These are phyloP conservation scores for Anser cygnoides DNA, from an alignment of 2,113 vertebrate species.

Conservation along the genomic window DNA sequence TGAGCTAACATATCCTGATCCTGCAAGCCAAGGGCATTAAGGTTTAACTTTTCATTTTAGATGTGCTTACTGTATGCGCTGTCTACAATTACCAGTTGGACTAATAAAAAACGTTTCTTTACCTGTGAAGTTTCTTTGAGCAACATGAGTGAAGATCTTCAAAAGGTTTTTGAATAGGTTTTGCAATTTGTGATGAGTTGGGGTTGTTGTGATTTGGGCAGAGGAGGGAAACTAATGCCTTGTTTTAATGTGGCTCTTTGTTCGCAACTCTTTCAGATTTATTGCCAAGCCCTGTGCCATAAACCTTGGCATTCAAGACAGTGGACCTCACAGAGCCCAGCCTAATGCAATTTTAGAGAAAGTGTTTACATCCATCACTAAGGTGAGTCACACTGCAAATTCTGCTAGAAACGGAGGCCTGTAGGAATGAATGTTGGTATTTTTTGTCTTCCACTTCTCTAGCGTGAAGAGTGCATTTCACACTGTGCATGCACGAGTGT, in stretches of 20 bases:
- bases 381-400: conserved; percentile 77
- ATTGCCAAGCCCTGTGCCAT: conserved; percentile 89
- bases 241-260: not conserved
- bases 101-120: not conserved
- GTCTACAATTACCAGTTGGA: not conserved
- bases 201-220: not conserved
- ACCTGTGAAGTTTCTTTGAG: not conserved
- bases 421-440: fast-evolving
- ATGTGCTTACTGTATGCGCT: too few species aligned
- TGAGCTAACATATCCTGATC: not conserved
- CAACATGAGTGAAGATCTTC: not conserved
- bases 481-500: not conserved
- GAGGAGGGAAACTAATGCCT: not conserved
- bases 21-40: not conserved
- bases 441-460: not conserved
- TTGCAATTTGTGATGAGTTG: not conserved
- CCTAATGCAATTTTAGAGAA: conserved; percentile 94
- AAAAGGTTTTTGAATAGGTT: not conserved
- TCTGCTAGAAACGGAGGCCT: not conserved
- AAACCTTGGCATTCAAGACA: conserved; percentile 84
- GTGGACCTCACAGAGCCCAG: conserved; percentile 80
- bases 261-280: conserved; percentile 78
- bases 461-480: not conserved
- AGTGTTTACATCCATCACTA: conserved; percentile 94
- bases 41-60: not conserved